Evolutionary conservation across 1,140 invertebrate species (phyloP).

Genomic region (Zaprionus inermis): DNA sequence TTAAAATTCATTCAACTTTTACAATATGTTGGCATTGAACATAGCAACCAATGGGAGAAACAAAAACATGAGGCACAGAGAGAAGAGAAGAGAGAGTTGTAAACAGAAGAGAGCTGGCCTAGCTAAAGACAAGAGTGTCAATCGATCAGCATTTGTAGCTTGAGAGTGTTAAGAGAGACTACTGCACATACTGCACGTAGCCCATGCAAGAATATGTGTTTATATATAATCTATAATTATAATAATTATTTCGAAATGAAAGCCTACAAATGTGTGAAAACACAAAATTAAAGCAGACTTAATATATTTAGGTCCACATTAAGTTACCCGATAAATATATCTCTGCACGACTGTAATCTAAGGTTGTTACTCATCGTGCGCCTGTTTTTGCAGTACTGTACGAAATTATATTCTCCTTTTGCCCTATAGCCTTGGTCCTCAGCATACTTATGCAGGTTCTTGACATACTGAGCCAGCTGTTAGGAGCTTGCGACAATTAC

Average conservation of each 20-base stretch:
- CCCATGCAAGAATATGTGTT: too few species aligned
- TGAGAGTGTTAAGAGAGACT: background rate
- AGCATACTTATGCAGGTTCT: slow-evolving; percentile 9
- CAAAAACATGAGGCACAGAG: slow-evolving; percentile 15
- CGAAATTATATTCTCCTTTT: too few species aligned
- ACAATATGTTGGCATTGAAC: slow-evolving; percentile 60
- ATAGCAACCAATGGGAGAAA: slow-evolving; percentile 19
- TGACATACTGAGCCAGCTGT: slow-evolving; percentile 38
- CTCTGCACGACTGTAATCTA: too few species aligned
- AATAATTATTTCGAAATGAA: too few species aligned
- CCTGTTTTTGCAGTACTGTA: slow-evolving; percentile 13
- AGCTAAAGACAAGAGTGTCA: background rate
- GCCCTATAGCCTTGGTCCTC: background rate
- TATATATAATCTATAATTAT: too few species aligned
- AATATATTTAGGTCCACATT: too few species aligned
- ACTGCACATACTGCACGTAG: background rate
- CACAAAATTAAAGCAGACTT: too few species aligned
- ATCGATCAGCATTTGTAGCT: background rate
- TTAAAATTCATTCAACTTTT: slow-evolving; percentile 78
- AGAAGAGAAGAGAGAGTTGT: background rate
- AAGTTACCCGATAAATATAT: too few species aligned
- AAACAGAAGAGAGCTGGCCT: background rate
- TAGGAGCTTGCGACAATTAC: slow-evolving; percentile 43
- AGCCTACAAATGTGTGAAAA: too few species aligned
- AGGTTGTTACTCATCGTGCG: too few species aligned